Percentiles rank a stretch among this genome's conserved stretches.
Evolutionary conservation across 1,140 invertebrate species (phyloP).

Genomic region (Octopus sinensis): DNA sequence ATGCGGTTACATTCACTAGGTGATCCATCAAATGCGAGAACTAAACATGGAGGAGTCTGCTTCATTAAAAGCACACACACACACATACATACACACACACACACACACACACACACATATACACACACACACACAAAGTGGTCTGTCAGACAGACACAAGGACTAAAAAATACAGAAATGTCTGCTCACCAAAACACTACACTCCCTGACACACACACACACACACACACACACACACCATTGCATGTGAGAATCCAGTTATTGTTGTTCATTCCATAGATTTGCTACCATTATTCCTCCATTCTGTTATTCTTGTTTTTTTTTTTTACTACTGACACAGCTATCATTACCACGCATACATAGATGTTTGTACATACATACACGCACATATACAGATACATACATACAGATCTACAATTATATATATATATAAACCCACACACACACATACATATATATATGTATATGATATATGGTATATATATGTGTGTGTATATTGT

Average conservation of each 20-base stretch:
- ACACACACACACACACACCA: neutral
- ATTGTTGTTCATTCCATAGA: slow-evolving; percentile 1
- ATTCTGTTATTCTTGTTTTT: neutral
- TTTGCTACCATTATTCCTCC: neutral
- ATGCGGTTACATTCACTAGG: no score
- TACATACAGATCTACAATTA: neutral
- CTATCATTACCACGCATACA: neutral
- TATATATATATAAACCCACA: neutral
- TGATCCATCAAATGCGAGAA: no score
- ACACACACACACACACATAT: no score
- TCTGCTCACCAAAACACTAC: no score
- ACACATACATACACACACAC: no score
- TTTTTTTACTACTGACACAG: neutral
- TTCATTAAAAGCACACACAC: no score
- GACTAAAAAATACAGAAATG: no score
- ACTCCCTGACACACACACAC: neutral
- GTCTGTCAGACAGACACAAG: no score
- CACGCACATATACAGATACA: neutral
- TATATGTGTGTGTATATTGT: neutral
- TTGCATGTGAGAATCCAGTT: neutral
- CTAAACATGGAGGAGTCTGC: no score
- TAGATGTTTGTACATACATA: neutral
- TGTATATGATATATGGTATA: neutral
- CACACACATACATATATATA: neutral
- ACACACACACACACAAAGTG: no score